Percentiles rank a stretch among this genome's conserved stretches.
Evolutionary conservation across 35 echinoderm and acorn worm species (phyloP).

Genomic region (Anneissia japonica): DNA sequence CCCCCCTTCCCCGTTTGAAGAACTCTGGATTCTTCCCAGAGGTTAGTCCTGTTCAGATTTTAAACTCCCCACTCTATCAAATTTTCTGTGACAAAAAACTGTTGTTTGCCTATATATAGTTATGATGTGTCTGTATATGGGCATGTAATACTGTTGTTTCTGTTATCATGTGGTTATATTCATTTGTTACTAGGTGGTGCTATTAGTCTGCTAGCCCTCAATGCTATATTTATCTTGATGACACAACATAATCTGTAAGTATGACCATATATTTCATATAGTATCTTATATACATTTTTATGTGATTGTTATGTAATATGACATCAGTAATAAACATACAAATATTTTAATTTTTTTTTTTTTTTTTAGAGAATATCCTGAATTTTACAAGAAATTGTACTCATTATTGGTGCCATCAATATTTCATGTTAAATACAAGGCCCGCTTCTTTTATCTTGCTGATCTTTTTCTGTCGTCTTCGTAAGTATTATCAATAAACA

Average conservation of each 20-base stretch:
- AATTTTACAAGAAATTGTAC: constrained; percentile 91
- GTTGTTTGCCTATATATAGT: too few relatives aligned
- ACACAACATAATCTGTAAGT: constrained; percentile 95
- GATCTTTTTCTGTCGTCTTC: constrained; percentile 89
- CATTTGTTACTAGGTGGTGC: constrained; percentile 81
- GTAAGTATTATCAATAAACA: constrained; percentile 82
- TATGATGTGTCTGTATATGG: too few relatives aligned
- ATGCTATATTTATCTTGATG: constrained; percentile 80
- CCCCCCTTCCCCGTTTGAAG: not conserved
- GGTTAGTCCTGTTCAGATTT: not conserved
- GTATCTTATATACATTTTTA: not conserved
- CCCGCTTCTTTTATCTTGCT: constrained; percentile 84
- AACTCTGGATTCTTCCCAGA: not conserved
- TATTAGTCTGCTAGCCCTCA: constrained; percentile 70
- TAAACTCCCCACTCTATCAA: too few relatives aligned
- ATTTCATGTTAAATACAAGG: constrained; percentile 94
- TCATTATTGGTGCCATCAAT: constrained; percentile 71
- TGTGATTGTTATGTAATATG: not conserved
- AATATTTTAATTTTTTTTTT: not conserved
- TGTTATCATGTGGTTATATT: too few relatives aligned
- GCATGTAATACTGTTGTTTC: too few relatives aligned
- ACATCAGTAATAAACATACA: too few relatives aligned
- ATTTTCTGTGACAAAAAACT: too few relatives aligned
- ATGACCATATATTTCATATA: not conserved
- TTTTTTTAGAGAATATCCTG: constrained; percentile 83